Evolutionary conservation across 2,888 invertebrate species (phyloP).

Genomic region (Andrena minutula): DNA sequence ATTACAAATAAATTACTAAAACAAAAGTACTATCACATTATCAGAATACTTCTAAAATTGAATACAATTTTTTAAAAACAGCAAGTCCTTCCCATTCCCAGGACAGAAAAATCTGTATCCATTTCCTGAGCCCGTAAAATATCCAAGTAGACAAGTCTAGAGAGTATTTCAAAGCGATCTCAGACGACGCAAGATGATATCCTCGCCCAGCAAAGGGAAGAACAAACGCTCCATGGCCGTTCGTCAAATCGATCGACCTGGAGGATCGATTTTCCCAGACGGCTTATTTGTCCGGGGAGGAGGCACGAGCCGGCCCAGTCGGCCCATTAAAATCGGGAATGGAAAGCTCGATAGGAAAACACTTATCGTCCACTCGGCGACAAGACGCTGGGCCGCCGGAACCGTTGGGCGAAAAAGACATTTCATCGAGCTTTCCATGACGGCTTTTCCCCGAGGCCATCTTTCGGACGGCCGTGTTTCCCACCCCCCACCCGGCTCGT

Average conservation of each 20-base stretch:
- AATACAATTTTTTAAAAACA: too few species aligned
- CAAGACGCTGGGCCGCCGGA: conserved; percentile 24
- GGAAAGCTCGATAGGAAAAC: conserved; percentile 54
- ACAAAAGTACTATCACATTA: too few species aligned
- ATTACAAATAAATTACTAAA: too few species aligned
- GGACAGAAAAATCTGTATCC: too few species aligned
- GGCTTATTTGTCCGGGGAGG: conserved; percentile 21
- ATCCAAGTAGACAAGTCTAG: too few species aligned
- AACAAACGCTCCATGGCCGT: not conserved
- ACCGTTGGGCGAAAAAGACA: conserved; percentile 26
- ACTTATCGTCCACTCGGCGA: conserved; percentile 56
- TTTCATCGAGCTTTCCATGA: conserved; percentile 27
- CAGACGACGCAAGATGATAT: too few species aligned
- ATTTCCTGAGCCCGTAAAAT: too few species aligned
- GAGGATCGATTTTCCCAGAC: conserved; percentile 20
- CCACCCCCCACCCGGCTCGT: conserved; percentile 43
- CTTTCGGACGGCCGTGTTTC: conserved; percentile 25
- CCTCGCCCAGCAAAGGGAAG: not conserved
- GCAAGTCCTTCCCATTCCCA: too few species aligned
- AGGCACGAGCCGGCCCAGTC: not conserved
- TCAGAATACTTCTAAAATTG: too few species aligned
- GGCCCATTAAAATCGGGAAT: conserved; percentile 48
- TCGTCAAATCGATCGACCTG: conserved; percentile 13
- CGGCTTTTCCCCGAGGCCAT: conserved; percentile 15
- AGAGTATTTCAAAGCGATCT: too few species aligned